Evolutionary conservation across 2,113 vertebrate genomes (phyloP).

Genomic region (western clawed frog (Xenopus tropicalis)): DNA sequence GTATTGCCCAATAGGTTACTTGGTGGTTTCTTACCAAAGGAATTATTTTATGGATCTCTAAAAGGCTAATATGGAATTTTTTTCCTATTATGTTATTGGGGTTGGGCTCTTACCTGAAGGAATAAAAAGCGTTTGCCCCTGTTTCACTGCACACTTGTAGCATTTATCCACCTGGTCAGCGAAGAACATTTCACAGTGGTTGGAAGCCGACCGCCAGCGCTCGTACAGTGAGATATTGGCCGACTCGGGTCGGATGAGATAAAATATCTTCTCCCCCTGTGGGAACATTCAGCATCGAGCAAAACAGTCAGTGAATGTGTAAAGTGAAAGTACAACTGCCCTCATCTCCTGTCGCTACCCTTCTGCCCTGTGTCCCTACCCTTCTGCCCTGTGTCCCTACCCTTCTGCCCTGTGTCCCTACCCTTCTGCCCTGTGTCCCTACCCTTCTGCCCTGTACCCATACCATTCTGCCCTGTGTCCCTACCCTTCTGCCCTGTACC

Average conservation of each 20-base stretch:
- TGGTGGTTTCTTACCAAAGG: no score
- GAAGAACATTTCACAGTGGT: slow-evolving; percentile 98
- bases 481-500: no score
- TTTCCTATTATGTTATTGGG: no score
- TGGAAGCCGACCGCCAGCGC: slow-evolving; percentile 93
- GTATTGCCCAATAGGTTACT: no score
- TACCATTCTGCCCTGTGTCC: no score
- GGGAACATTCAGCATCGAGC: background rate
- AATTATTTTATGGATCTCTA: no score
- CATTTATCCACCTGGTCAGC: slow-evolving; percentile 98
- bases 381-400: no score
- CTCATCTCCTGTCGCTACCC: background rate
- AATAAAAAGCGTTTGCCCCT: slow-evolving; percentile 95
- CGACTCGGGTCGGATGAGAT: slow-evolving; percentile 94
- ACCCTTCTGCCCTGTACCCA: no score
- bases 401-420: no score
- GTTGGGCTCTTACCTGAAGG: slow-evolving; percentile 80
- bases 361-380: background rate
- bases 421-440: no score
- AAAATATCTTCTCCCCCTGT: slow-evolving; percentile 98
- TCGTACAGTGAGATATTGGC: slow-evolving; percentile 97
- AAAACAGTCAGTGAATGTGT: background rate
- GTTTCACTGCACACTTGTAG: slow-evolving; percentile 93
- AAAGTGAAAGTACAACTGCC: background rate
- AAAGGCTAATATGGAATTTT: no score